Evolutionary conservation across 2,797 vertebrate genomes (phyloP).

Genomic region (Coreius guichenoti): DNA sequence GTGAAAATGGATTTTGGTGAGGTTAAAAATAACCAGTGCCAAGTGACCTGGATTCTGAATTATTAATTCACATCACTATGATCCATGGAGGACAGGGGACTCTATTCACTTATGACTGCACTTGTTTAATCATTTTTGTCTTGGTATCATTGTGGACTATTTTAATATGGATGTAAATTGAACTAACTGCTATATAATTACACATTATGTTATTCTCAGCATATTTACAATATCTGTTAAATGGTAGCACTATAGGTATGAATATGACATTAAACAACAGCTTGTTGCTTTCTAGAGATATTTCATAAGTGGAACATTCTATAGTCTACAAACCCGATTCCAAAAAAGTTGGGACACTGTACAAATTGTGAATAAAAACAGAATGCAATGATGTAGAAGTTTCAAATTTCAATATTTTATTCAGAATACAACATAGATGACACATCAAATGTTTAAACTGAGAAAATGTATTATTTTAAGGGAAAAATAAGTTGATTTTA

Average conservation of each 20-base stretch:
- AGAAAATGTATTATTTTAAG: too few species aligned
- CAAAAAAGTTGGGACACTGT: too few species aligned
- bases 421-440: too few species aligned
- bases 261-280: background rate
- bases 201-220: background rate
- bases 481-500: too few species aligned
- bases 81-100: constrained; percentile 5
- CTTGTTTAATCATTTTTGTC: constrained; percentile 15
- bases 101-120: constrained; percentile 13
- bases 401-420: too few species aligned
- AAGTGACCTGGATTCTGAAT: constrained; percentile 42
- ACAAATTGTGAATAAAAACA: too few species aligned
- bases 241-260: background rate
- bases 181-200: constrained; percentile 1
- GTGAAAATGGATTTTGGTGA: constrained; percentile 27
- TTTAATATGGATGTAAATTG: background rate
- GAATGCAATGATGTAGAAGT: too few species aligned
- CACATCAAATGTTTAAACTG: too few species aligned
- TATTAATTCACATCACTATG: constrained; percentile 25
- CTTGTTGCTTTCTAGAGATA: background rate
- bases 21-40: constrained; percentile 49
- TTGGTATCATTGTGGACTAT: background rate
- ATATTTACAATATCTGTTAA: background rate
- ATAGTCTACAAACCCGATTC: too few species aligned
- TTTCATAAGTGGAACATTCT: background rate